Conservation (phyloP, 2,888 invertebrate species). For the Xanthorhoe spadicearia region DNA sequence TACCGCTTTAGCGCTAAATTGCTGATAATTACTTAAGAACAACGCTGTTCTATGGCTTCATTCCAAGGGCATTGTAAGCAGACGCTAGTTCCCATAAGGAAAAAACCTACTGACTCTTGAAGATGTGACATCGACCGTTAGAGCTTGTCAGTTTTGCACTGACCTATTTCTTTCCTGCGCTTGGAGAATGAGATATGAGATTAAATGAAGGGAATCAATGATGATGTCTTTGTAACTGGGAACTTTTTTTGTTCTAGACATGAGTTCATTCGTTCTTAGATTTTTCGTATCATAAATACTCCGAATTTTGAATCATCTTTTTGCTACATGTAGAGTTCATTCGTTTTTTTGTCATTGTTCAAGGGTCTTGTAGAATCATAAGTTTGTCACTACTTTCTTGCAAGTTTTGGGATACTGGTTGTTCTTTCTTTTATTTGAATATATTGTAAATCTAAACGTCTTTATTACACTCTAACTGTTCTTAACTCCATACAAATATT, state of each 20-base stretch:
- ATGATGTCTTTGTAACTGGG: too few species aligned
- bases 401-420: too few species aligned
- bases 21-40: conserved; percentile 43
- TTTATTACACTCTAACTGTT: neutral
- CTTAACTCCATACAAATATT: neutral
- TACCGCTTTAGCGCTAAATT: conserved; percentile 39
- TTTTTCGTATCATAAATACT: too few species aligned
- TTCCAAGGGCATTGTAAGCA: conserved; percentile 50
- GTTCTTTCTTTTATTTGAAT: too few species aligned
- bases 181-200: neutral
- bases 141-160: neutral
- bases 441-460: neutral
- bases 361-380: too few species aligned
- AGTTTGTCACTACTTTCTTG: too few species aligned
- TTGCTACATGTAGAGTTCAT: too few species aligned
- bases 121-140: conserved; percentile 16
- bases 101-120: conserved; percentile 1
- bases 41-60: conserved; percentile 41
- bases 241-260: too few species aligned
- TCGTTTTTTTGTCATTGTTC: too few species aligned
- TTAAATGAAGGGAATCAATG: too few species aligned
- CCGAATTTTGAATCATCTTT: too few species aligned
- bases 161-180: neutral
- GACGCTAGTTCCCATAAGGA: conserved; percentile 44
- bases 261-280: too few species aligned